Conservation (phyloP, 2,888 invertebrate genomes). For the Nysson spinosus region DNA sequence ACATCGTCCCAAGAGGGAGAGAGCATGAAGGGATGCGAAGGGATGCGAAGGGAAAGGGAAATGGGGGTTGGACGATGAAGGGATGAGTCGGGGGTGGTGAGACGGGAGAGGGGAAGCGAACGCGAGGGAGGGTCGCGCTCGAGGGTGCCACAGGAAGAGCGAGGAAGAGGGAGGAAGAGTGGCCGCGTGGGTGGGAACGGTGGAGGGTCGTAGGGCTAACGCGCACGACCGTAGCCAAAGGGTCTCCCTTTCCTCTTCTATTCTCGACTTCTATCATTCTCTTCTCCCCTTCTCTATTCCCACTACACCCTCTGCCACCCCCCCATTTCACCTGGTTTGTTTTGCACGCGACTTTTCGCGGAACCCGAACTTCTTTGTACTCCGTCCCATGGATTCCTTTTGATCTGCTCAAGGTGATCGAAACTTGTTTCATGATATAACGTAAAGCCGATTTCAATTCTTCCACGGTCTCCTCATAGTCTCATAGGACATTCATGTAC, state of each 20-base stretch:
- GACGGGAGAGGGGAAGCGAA: conserved; percentile 29
- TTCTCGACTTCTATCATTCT: conserved; percentile 1
- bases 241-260: conserved; percentile 19
- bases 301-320: not conserved
- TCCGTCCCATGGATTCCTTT: conserved; percentile 30
- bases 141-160: conserved; percentile 46
- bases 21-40: conserved; percentile 33
- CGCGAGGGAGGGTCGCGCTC: conserved; percentile 46
- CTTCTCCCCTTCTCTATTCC: conserved; percentile 7
- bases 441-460: conserved; percentile 16
- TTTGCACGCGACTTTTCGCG: conserved; percentile 57
- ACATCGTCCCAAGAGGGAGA: conserved; percentile 66
- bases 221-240: conserved; percentile 59
- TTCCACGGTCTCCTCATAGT: too few species aligned
- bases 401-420: too few species aligned
- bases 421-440: conserved; percentile 19
- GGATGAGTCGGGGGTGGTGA: too few species aligned
- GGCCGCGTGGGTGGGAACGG: conserved; percentile 7
- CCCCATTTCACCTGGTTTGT: conserved; percentile 34
- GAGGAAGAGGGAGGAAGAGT: conserved; percentile 20
- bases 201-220: conserved; percentile 64
- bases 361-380: conserved; percentile 44
- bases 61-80: conserved; percentile 8
- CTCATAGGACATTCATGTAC: too few species aligned
- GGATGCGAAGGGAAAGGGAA: conserved; percentile 22